Percentiles rank a stretch among this genome's conserved stretches.
phyloP scores from a whole-genome alignment of 2,888 invertebrate species.

The Aquatica leii region DNA sequence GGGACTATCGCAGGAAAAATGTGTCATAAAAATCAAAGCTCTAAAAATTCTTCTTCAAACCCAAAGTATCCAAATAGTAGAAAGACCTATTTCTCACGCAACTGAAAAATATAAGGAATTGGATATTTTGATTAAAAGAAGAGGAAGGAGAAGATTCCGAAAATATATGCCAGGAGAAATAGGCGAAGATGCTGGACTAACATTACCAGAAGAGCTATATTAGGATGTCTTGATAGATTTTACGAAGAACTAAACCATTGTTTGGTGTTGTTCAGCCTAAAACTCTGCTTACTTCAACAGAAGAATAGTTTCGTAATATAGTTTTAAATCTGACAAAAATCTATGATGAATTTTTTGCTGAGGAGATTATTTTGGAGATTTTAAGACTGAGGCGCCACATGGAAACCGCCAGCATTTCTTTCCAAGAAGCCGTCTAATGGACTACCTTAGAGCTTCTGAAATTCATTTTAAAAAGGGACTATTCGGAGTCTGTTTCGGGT shows the following conservation, averaged over 20 bases:
- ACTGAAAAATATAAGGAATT: not conserved
- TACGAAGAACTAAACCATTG: not conserved
- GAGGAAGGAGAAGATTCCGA: not conserved
- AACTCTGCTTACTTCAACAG: no score
- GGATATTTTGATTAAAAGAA: not conserved
- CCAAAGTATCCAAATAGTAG: not conserved
- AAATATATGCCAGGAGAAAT: not conserved
- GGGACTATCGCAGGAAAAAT: no score
- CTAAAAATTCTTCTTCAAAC: not conserved
- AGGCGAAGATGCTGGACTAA: not conserved
- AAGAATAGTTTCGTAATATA: not conserved
- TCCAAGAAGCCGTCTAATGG: slow-evolving; percentile 1
- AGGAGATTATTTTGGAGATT: not conserved
- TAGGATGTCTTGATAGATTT: not conserved
- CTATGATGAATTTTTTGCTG: not conserved
- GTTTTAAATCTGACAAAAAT: not conserved
- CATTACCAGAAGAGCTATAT: not conserved
- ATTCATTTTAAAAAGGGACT: not conserved
- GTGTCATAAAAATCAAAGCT: not conserved
- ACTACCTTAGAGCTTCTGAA: not conserved
- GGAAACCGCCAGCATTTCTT: not conserved
- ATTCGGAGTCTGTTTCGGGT: no score
- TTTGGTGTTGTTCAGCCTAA: no score
- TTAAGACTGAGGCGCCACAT: not conserved
- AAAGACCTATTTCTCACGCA: not conserved